Percentiles rank a stretch among this genome's conserved stretches.
These are phyloP conservation scores for Chrysotoxum bicinctum DNA, from an alignment of 2,888 invertebrate genomes.

Conservation along the genomic window DNA sequence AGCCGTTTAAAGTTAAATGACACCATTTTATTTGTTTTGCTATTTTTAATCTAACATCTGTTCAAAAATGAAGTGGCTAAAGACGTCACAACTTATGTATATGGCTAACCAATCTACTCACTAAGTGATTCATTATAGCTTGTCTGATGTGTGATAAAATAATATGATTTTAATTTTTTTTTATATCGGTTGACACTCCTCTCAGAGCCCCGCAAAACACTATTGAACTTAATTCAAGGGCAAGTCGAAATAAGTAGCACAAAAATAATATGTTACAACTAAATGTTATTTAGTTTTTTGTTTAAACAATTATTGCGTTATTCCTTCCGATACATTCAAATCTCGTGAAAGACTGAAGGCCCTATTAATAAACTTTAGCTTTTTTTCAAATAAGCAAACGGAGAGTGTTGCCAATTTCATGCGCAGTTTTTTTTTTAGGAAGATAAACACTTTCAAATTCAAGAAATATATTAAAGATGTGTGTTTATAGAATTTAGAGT, in stretches of 20 bases:
- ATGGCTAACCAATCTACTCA: not conserved
- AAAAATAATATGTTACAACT: not conserved
- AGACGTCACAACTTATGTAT: not conserved
- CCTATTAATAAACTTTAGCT: conserved; percentile 11
- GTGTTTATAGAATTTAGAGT: not conserved
- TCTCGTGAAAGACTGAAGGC: conserved; percentile 3
- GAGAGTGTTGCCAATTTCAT: conserved; percentile 28
- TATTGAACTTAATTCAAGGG: not conserved
- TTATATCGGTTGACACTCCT: not conserved
- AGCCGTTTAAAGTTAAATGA: too few species aligned
- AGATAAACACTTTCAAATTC: not conserved
- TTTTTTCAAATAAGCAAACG: not conserved
- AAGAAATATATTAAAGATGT: not conserved
- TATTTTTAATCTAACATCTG: not conserved
- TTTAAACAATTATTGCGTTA: not conserved
- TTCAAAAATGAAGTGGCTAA: not conserved
- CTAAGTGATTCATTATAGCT: conserved; percentile 1
- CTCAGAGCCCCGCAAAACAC: not conserved
- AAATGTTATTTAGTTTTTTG: not conserved
- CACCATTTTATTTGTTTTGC: not conserved
- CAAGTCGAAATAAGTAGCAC: not conserved
- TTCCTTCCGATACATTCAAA: conserved; percentile 12
- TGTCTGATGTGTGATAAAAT: not conserved
- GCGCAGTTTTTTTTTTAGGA: not conserved
- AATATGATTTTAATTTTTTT: not conserved